A percentile compares a stretch with the other conserved stretches of the same genome.
phyloP scores from a whole-genome alignment of 2,888 invertebrate genomes.

The Uloborus plumipes region DNA sequence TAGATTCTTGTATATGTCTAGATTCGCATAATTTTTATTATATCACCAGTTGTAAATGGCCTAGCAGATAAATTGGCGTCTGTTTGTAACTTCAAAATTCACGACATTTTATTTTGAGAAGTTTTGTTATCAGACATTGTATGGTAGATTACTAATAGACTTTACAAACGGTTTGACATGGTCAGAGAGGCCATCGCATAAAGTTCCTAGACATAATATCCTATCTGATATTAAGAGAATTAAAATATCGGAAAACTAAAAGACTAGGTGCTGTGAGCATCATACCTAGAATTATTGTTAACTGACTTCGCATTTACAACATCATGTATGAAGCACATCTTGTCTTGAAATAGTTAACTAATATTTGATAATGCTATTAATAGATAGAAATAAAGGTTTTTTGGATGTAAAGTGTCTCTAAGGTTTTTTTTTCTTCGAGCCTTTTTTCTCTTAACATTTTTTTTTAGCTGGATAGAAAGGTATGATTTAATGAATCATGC shows the following conservation, averaged over 20 bases:
- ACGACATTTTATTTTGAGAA: slow-evolving; percentile 21
- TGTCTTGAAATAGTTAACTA: slow-evolving; percentile 52
- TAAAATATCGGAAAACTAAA: slow-evolving; percentile 39
- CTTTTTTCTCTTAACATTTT: no score
- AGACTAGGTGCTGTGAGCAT: slow-evolving; percentile 47
- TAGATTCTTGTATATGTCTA: slow-evolving; percentile 61
- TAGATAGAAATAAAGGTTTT: slow-evolving; percentile 64
- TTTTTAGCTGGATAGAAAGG: no score
- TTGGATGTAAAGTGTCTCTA: slow-evolving; percentile 56
- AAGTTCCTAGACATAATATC: slow-evolving; percentile 60
- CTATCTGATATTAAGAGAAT: slow-evolving; percentile 37
- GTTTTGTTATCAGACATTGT: slow-evolving; percentile 56
- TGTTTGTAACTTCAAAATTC: slow-evolving; percentile 23
- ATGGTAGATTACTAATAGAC: slow-evolving; percentile 45
- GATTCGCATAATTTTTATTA: slow-evolving; percentile 45
- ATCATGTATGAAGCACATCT: slow-evolving; percentile 56
- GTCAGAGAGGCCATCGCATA: slow-evolving; percentile 30
- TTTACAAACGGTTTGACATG: not conserved
- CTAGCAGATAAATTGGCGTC: slow-evolving; percentile 53
- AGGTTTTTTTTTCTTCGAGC: slow-evolving; percentile 6
- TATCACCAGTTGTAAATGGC: slow-evolving; percentile 55
- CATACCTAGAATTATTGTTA: slow-evolving; percentile 52
- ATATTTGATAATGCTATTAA: slow-evolving; percentile 63
- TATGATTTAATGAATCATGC: no score
- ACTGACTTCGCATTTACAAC: slow-evolving; percentile 58